Evolutionary conservation across 2,113 vertebrate species (phyloP), one percentile per base, ranked within the genome.

Genomic region (Danio rerio): DNA sequence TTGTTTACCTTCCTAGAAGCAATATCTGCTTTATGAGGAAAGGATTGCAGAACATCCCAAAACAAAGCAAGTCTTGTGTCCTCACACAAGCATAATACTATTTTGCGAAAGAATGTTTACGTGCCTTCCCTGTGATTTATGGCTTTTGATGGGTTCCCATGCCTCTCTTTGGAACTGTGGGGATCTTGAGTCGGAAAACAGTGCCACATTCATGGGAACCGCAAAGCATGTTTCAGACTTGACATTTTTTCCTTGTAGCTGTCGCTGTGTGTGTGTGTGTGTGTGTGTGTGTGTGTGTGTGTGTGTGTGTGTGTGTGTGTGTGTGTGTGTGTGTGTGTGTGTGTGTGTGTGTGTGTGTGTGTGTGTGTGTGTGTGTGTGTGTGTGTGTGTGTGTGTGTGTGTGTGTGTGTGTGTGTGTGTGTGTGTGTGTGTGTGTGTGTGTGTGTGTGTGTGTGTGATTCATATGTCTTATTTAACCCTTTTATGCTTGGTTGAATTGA

Each of bases 121-220:
- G 7, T 49, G 21, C 4, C 52, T 18, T 18, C 31, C 20, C 53
- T 69, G 79, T 79, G 58, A 78, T 68, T 56, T 73, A 78, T 82
- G 50, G 43, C 20, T 72, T 84, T 82, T 81, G 69, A 75, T 72
- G 11, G 72, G 45, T 83, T 85, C 81, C 81, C 75, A 83, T 81
- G 83, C 13, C 31, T 80, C 16, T 13, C 52, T 68, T 69, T 78
- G 62, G 18, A 62, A 71, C 50, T 68, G 59, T 70, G 43, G 49
- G 47, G 63, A 74, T 43, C 20, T 59, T 61, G 59, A 84, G 79
- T 74, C 43, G 40, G 20, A 81, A 82, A 71, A 77, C 20, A 79
- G 86, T 47, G 61, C 73, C 47, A 42, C 61, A 63, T 87, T 84
- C 87, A 87, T 82, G 83, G 81, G 83, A 87, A 82, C 73, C 15